These are phyloP conservation scores for Thumatha senex DNA, from an alignment of 2,888 invertebrate genomes.

Conservation along the genomic window DNA sequence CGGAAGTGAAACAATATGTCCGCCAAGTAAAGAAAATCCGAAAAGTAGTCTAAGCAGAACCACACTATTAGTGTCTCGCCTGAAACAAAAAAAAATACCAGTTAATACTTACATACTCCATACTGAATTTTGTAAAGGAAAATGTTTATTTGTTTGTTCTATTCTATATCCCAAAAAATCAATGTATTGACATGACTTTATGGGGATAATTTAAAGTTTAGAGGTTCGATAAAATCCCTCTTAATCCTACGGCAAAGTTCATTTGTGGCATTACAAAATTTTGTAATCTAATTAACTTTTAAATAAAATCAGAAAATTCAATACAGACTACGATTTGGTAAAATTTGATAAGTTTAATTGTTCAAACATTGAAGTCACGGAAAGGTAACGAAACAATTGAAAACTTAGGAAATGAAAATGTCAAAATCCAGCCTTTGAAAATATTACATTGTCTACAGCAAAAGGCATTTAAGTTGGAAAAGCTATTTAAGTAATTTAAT, in stretches of 20 bases:
- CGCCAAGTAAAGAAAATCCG: conserved; percentile 97
- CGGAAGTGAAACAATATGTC: conserved; percentile 99
- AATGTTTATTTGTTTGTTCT: not conserved
- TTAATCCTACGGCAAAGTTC: too few species aligned
- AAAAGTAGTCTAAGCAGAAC: conserved; percentile 98
- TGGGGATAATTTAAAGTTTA: too few species aligned
- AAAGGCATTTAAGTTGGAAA: conserved; percentile 59
- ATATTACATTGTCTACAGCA: conserved; percentile 55
- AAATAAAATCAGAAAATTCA: conserved; percentile 25
- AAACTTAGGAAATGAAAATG: conserved; percentile 44
- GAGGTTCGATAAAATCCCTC: too few species aligned
- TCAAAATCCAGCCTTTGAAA: conserved; percentile 47
- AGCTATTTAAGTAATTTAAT: conserved; percentile 73
- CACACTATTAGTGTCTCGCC: conserved; percentile 95
- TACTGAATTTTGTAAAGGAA: not conserved
- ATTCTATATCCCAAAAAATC: too few species aligned
- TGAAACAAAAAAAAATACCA: conserved; percentile 67
- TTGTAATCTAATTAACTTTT: conserved; percentile 11
- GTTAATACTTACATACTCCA: not conserved
- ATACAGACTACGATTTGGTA: conserved; percentile 32
- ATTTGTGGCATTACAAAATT: too few species aligned
- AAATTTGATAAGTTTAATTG: conserved; percentile 19
- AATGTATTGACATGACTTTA: too few species aligned
- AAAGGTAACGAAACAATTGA: conserved; percentile 54
- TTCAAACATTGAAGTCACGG: conserved; percentile 44